phyloP scores from a whole-genome alignment of 2,113 vertebrate species.

The Pseudopipra pipra region DNA sequence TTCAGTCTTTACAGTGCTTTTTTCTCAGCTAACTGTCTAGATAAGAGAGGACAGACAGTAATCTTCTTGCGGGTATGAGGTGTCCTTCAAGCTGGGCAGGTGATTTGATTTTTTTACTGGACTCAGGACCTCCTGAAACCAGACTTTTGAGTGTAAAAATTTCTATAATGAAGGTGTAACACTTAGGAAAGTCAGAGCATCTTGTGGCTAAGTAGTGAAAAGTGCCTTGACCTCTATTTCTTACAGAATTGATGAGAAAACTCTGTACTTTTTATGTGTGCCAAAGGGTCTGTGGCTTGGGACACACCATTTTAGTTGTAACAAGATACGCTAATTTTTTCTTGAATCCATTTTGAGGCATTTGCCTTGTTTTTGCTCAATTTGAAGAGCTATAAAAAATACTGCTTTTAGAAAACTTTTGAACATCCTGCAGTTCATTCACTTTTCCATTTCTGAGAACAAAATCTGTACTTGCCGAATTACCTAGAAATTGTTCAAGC shows the following conservation, averaged over 20 bases:
- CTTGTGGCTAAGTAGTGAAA: background rate
- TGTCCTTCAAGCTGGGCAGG: background rate
- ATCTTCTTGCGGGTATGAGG: background rate
- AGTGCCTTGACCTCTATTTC: background rate
- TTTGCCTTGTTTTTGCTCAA: background rate
- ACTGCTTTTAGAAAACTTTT: background rate
- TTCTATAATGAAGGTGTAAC: background rate
- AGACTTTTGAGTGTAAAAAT: background rate
- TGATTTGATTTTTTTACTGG: background rate
- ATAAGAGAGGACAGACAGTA: background rate
- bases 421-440: background rate
- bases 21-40: background rate
- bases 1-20: background rate
- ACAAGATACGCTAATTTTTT: background rate
- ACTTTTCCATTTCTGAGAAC: background rate
- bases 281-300: background rate
- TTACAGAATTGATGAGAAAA: background rate
- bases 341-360: background rate
- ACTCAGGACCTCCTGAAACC: background rate
- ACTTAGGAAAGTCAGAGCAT: background rate
- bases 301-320: background rate
- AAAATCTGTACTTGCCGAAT: background rate
- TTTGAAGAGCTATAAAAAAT: background rate
- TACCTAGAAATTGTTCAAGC: background rate
- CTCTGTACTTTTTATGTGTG: background rate